Evolutionary conservation across 2,888 invertebrate species (phyloP).

Genomic region (Osmoderma eremita): DNA sequence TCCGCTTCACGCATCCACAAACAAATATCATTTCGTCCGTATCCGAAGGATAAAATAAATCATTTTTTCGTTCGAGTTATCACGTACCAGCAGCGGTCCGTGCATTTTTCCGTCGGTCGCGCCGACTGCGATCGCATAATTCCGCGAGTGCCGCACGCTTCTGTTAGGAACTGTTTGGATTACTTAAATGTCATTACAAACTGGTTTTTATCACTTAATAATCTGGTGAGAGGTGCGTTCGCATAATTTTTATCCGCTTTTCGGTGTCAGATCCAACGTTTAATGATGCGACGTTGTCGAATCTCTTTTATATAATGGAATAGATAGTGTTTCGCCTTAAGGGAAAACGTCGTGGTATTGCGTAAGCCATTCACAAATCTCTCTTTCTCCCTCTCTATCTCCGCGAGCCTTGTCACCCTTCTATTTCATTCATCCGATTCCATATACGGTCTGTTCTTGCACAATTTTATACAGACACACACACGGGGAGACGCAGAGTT

Average conservation of each 20-base stretch:
- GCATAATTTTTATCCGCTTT: constrained; percentile 36
- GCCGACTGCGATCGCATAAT: constrained; percentile 6
- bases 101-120: constrained; percentile 13
- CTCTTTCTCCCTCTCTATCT: constrained; percentile 48
- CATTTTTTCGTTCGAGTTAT: constrained; percentile 30
- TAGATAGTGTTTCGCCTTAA: constrained; percentile 33
- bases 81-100: constrained; percentile 25
- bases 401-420: constrained; percentile 55
- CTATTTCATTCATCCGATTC: constrained; percentile 57
- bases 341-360: constrained; percentile 42
- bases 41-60: constrained; percentile 31
- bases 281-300: constrained; percentile 35
- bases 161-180: constrained; percentile 38
- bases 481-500: constrained; percentile 42
- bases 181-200: constrained; percentile 38
- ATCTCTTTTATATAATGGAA: constrained; percentile 32
- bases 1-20: constrained; percentile 37
- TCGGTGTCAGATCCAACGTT: constrained; percentile 32
- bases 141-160: constrained; percentile 18
- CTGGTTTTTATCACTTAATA: constrained; percentile 37
- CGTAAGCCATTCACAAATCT: constrained; percentile 55
- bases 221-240: constrained; percentile 37
- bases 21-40: constrained; percentile 35
- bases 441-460: constrained; percentile 57
- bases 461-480: constrained; percentile 52